These are phyloP conservation scores for Drosophila kepulauana DNA, from an alignment of 1,140 invertebrate species.

Conservation along the genomic window DNA sequence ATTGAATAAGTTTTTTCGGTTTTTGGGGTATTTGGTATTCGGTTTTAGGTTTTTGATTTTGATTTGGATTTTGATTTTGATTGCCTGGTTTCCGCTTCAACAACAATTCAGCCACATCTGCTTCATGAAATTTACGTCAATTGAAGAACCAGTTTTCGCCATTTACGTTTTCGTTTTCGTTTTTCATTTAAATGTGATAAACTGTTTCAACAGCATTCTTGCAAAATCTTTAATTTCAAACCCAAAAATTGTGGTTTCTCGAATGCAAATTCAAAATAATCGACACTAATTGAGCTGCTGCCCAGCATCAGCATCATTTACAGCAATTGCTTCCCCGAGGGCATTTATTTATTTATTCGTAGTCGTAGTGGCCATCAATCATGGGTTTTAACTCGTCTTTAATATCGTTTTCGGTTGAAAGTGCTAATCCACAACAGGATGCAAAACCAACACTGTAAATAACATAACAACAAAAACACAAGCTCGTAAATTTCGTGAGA, in stretches of 20 bases:
- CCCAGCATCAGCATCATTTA: not conserved
- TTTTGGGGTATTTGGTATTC: not conserved
- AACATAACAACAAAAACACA: not conserved
- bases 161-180: not conserved
- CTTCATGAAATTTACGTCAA: constrained; percentile 67
- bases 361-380: constrained; percentile 12
- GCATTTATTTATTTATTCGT: not conserved
- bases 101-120: constrained; percentile 36
- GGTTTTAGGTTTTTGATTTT: too few species aligned
- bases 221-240: constrained; percentile 29
- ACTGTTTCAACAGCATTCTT: constrained; percentile 39
- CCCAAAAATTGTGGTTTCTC: constrained; percentile 11
- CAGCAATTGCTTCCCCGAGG: not conserved
- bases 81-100: constrained; percentile 63
- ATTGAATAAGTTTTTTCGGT: constrained; percentile 49
- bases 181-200: constrained; percentile 41
- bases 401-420: constrained; percentile 5
- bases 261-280: constrained; percentile 11
- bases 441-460: not conserved
- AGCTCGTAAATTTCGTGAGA: not conserved
- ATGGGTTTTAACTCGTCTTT: constrained; percentile 9
- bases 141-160: constrained; percentile 66
- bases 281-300: not conserved
- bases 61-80: constrained; percentile 20
- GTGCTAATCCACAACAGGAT: constrained; percentile 25